phyloP scores from a whole-genome alignment of 2,888 invertebrate species.

The Antheraea yamamai region DNA sequence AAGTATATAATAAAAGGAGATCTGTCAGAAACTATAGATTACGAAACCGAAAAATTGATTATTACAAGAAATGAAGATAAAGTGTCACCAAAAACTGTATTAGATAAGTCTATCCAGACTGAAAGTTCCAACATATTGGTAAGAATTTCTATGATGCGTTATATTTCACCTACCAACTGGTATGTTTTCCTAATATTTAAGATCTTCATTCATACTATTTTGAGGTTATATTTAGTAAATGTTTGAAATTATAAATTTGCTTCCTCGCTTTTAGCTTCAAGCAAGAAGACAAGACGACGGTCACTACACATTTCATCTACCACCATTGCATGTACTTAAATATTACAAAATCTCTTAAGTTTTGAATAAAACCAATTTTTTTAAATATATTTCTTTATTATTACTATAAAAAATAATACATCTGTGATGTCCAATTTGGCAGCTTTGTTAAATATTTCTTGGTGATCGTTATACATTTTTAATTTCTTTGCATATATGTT shows the following conservation, averaged over 20 bases:
- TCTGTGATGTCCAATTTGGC: neutral
- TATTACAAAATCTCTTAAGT: slow-evolving; percentile 25
- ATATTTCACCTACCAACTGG: neutral
- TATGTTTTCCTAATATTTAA: neutral
- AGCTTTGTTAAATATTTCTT: slow-evolving; percentile 23
- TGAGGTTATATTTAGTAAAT: neutral
- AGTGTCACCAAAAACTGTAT: neutral
- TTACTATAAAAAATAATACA: neutral
- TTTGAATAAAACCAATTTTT: slow-evolving; percentile 8
- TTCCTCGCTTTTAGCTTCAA: slow-evolving; percentile 54
- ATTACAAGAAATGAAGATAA: neutral
- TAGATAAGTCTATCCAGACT: slow-evolving; percentile 53
- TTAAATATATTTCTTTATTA: slow-evolving; percentile 15
- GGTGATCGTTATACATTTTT: slow-evolving; percentile 42
- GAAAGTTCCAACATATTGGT: slow-evolving; percentile 61
- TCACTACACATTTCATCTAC: slow-evolving; percentile 61
- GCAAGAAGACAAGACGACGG: slow-evolving; percentile 54
- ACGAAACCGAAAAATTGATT: neutral
- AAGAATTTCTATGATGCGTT: slow-evolving; percentile 29
- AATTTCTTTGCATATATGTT: slow-evolving; percentile 63
- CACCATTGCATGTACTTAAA: slow-evolving; percentile 53
- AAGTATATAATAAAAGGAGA: neutral
- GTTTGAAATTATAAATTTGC: neutral
- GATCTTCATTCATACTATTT: neutral
- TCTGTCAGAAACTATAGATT: neutral